A percentile compares a stretch with the other conserved stretches of the same genome.
phyloP scores from a whole-genome alignment of 2,113 vertebrate species.

The Eulemur rufifrons region DNA sequence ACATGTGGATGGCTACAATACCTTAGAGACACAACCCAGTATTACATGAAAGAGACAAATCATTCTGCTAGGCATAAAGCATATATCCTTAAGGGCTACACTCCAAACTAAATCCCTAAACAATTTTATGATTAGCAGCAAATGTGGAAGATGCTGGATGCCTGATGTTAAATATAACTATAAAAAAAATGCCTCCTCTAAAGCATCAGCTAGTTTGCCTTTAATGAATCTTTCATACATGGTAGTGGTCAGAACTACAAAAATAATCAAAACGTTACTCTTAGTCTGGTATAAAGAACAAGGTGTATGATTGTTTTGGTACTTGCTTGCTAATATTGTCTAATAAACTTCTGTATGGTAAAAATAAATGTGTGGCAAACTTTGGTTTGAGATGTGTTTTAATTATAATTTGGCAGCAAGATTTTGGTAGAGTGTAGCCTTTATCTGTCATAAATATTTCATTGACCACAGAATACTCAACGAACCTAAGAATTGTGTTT shows the following conservation, averaged over 20 bases:
- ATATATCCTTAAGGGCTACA: not conserved
- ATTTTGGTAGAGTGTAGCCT: not conserved
- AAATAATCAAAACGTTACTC: not conserved
- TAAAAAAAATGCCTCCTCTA: not conserved
- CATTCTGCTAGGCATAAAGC: not conserved
- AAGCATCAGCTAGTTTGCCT: not conserved
- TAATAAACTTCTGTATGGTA: not conserved
- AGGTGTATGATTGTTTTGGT: not conserved
- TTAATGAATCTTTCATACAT: not conserved
- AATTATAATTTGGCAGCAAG: not conserved
- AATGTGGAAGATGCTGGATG: not conserved
- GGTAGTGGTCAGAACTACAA: not conserved
- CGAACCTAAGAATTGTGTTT: not conserved
- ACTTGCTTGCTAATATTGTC: not conserved
- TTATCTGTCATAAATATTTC: not conserved
- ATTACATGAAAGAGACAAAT: not conserved
- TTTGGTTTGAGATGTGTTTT: not conserved
- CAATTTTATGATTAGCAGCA: not conserved
- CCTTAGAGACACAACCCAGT: not conserved
- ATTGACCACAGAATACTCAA: not conserved
- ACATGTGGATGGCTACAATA: not conserved
- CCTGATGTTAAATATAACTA: not conserved
- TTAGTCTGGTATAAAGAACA: not conserved
- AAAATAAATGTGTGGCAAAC: not conserved
- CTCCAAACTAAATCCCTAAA: not conserved